phyloP scores from a whole-genome alignment of 2,888 invertebrate genomes.

The Drosophila mercatorum region DNA sequence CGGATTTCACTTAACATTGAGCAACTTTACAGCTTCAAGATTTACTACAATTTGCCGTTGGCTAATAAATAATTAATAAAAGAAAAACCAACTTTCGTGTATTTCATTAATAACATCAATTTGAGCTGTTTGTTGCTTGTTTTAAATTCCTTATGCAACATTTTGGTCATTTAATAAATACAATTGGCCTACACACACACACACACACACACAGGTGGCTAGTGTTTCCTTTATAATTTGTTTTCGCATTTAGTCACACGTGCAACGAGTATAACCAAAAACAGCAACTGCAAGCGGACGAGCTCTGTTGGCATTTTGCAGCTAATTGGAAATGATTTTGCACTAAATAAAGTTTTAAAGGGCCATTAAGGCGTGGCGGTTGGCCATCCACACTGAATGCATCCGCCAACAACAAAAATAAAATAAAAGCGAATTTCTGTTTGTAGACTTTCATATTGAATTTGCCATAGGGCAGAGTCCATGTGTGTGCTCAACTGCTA shows the following conservation, averaged over 20 bases:
- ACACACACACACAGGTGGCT: no score
- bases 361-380: background rate
- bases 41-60: background rate
- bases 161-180: background rate
- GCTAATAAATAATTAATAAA: background rate
- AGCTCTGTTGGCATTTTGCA: conserved; percentile 10
- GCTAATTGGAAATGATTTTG: conserved; percentile 34
- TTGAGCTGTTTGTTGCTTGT: background rate
- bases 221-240: conserved; percentile 7
- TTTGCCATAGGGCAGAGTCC: background rate
- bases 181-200: conserved; percentile 6
- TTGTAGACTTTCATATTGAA: conserved; percentile 1
- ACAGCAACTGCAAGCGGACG: background rate
- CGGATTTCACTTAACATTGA: background rate
- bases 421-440: background rate
- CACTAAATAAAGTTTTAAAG: background rate
- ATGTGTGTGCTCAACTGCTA: background rate
- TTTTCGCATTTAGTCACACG: conserved; percentile 3
- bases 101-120: background rate
- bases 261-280: background rate
- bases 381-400: background rate
- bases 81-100: background rate
- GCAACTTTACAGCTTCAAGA: background rate
- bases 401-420: background rate
- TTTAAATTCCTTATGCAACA: background rate